Evolutionary conservation across 2,797 vertebrate genomes (phyloP), one percentile per base, ranked within the genome.

Genomic region (Pseudochirops corinnae): DNA sequence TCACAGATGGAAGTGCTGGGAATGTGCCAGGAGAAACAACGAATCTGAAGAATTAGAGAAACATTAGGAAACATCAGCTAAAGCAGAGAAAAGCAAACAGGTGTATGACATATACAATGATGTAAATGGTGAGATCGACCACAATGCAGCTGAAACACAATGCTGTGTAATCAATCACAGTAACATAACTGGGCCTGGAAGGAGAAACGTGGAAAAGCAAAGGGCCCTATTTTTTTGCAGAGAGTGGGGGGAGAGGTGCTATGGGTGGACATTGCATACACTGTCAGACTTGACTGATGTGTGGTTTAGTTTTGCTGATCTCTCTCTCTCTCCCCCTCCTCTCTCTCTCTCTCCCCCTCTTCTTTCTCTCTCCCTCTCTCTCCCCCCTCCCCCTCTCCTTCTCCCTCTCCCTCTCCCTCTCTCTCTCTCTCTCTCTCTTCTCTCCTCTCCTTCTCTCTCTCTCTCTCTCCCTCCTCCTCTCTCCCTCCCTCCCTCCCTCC

Each of bases 271-370:
- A 39, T n/a, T 74, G 16, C n/a, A 74, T 67, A 67, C 1, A 21
- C 21, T 46, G 39, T 46, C 74, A 87, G 74, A 50, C 67, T 87
- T 87, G 74, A 87, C 11, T 11, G 21, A 26, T 50, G 39, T 87
- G 39, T 62, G 62, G 13, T 39, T 74, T 74, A 74, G 67, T 87
- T 87, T 82, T 46, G 67, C 67, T 82, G n/a, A 82, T 82, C 39
- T 82, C 74, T 67, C 33, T n/a, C 13, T n/a, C 33, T n/a, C 31
- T 14, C 11, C 5, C 3, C 1, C 1, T 9, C 9, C 26, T 29
- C 57, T 3, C 28, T 14, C 16, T 21, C 3, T 67, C 13, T 2
- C 13, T 4, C 1, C 0, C 12, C 13, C 14, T 67, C 7, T 16
- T 4, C n/a, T 29, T 29, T 0, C 13, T 11, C n/a, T n/a, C n/a